A percentile compares a stretch with the other conserved stretches of the same genome.
Evolutionary conservation across 2,797 vertebrate genomes (phyloP).

Genomic region (Zalophus californianus): DNA sequence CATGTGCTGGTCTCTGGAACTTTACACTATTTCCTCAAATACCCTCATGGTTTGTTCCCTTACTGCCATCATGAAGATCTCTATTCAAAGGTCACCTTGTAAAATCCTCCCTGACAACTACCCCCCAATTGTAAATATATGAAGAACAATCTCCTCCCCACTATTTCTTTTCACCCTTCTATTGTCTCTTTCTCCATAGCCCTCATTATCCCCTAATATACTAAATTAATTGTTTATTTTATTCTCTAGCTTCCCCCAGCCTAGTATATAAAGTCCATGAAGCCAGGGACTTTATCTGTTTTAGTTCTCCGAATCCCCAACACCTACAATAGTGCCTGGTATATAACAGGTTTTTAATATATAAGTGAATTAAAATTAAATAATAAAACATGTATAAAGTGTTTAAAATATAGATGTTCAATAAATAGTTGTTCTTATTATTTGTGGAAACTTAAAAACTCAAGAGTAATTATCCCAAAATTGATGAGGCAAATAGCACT

Average conservation of each 20-base stretch:
- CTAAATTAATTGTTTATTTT: neutral
- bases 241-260: neutral
- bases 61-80: neutral
- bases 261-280: neutral
- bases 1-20: neutral
- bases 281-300: neutral
- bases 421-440: neutral
- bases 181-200: neutral
- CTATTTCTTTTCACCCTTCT: neutral
- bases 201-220: neutral
- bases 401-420: constrained; percentile 5
- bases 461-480: neutral
- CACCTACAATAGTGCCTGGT: neutral
- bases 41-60: neutral
- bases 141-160: neutral
- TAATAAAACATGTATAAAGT: neutral
- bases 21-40: neutral
- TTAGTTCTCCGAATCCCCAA: neutral
- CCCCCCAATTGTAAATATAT: neutral
- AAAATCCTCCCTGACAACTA: neutral
- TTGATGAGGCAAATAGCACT: neutral
- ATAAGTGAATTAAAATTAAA: neutral
- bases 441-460: neutral
- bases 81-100: neutral
- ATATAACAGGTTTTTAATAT: neutral